phyloP scores from a whole-genome alignment of 2,113 vertebrate genomes.

The Platysteira castanea region DNA sequence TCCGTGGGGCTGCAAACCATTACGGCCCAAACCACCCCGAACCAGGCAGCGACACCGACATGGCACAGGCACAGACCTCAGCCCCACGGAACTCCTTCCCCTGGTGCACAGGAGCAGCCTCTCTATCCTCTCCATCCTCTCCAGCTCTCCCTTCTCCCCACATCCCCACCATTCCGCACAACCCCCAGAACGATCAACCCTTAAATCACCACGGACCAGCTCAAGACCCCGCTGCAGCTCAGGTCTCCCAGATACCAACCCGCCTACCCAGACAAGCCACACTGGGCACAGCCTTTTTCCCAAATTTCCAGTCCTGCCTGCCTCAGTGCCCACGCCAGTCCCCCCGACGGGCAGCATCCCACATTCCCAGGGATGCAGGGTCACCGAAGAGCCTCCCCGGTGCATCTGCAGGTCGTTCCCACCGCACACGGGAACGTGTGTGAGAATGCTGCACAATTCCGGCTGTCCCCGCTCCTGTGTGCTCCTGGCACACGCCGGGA shows the following conservation, averaged over 20 bases:
- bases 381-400: neutral
- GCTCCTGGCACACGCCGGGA: neutral
- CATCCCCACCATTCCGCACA: accelerated
- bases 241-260: neutral
- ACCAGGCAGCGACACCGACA: neutral
- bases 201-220: neutral
- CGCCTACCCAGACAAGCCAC: neutral
- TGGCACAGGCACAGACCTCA: accelerated
- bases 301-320: neutral
- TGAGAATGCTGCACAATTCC: neutral
- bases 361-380: neutral
- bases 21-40: neutral
- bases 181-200: neutral
- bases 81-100: neutral
- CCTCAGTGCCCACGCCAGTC: neutral
- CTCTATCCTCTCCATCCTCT: neutral
- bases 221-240: neutral
- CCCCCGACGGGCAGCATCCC: neutral
- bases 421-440: neutral
- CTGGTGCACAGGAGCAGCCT: neutral
- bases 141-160: neutral
- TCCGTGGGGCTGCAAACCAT: neutral
- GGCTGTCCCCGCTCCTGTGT: neutral
- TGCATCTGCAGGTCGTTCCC: neutral
- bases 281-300: neutral